Conservation (phyloP, 2,797 vertebrate genomes). For the Sebastiscus albofasciatus region DNA sequence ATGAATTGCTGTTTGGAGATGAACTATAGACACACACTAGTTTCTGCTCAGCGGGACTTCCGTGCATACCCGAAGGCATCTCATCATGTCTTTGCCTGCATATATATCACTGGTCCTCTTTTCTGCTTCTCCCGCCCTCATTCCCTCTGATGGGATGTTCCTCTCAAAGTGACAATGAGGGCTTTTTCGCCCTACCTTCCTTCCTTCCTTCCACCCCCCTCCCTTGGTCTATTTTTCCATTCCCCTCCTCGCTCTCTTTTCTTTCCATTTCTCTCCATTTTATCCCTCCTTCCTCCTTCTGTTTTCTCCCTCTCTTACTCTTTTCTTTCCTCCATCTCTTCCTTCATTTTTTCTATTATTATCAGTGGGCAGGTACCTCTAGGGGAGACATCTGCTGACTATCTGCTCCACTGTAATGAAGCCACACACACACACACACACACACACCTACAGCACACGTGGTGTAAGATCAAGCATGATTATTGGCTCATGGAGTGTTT, state of each 20-base stretch:
- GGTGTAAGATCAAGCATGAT: neutral
- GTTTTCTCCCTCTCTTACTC: neutral
- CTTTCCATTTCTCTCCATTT: neutral
- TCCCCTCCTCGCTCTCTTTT: neutral
- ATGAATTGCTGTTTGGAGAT: constrained; percentile 44
- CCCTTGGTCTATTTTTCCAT: neutral
- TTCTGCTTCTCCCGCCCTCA: neutral
- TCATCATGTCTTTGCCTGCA: constrained; percentile 26
- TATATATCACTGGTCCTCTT: constrained; percentile 14
- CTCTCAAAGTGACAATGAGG: constrained; percentile 5
- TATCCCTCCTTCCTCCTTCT: neutral
- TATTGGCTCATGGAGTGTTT: constrained; percentile 2
- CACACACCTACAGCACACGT: neutral
- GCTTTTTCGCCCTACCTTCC: neutral
- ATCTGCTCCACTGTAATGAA: constrained; percentile 14
- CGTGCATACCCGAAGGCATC: constrained; percentile 35
- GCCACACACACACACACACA: neutral
- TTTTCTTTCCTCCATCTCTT: neutral
- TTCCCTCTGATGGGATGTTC: constrained; percentile 10
- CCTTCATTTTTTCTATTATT: constrained; percentile 1
- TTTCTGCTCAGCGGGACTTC: constrained; percentile 53
- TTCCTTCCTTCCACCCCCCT: neutral
- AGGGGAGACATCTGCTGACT: constrained; percentile 41
- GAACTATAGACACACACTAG: constrained; percentile 34
- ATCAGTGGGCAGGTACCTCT: constrained; percentile 12